Percentiles rank a stretch among this genome's conserved stretches.
Evolutionary conservation across 1,140 invertebrate species (phyloP).

Genomic region (Elymnias hypermnestra): DNA sequence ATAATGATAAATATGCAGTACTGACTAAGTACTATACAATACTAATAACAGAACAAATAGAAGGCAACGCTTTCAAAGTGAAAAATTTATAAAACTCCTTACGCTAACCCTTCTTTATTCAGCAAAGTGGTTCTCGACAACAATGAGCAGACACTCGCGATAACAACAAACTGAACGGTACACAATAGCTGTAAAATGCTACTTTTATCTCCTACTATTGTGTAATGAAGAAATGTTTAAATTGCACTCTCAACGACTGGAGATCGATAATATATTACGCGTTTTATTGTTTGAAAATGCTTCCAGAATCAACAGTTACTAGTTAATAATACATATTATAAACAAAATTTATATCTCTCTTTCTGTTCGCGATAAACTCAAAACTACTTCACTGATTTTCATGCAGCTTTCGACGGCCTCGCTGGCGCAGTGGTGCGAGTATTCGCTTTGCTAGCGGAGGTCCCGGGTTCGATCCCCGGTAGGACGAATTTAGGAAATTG

Average conservation of each 20-base stretch:
- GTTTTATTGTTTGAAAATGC: no score
- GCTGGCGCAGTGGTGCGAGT: no score
- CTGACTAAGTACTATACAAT: neutral
- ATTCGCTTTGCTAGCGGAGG: no score
- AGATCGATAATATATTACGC: constrained; percentile 7
- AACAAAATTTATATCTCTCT: no score
- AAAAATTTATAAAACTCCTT: constrained; percentile 2
- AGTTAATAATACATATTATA: no score
- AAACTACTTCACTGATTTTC: no score
- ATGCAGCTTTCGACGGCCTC: no score
- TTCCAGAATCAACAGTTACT: no score
- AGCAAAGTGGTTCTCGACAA: constrained; percentile 2
- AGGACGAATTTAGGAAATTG: no score
- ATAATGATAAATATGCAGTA: no score
- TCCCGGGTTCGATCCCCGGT: no score
- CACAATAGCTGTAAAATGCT: constrained; percentile 1
- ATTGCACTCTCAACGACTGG: neutral
- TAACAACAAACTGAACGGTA: constrained; percentile 2
- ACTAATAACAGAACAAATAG: neutral
- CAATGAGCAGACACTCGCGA: constrained; percentile 6
- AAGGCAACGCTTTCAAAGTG: neutral
- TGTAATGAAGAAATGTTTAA: constrained; percentile 6
- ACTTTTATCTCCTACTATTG: constrained; percentile 5
- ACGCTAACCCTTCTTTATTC: neutral
- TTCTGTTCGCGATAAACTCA: no score